phyloP scores from a whole-genome alignment of 2,888 invertebrate genomes.

The Heliothis peltigera region DNA sequence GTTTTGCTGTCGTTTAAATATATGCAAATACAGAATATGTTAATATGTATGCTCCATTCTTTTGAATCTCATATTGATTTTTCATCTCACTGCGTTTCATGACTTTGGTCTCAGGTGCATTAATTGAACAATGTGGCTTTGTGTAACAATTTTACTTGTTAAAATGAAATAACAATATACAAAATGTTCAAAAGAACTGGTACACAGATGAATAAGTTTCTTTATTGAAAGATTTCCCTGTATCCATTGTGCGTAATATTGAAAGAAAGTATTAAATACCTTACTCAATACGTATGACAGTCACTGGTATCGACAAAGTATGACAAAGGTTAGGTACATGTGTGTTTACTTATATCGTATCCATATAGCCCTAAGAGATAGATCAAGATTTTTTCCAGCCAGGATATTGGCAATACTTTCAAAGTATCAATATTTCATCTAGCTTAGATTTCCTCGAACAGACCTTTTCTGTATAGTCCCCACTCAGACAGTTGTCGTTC shows the following conservation, averaged over 20 bases:
- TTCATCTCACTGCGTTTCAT: neutral
- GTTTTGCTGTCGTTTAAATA: too few species aligned
- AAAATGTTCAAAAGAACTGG: neutral
- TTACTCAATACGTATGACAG: neutral
- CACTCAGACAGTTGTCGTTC: too few species aligned
- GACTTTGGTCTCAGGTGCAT: neutral
- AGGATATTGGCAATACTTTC: neutral
- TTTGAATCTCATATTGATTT: neutral
- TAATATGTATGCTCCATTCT: too few species aligned
- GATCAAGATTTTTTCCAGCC: neutral
- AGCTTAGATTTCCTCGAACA: too few species aligned
- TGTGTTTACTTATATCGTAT: neutral
- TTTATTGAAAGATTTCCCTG: constrained; percentile 1
- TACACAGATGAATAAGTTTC: constrained; percentile 1
- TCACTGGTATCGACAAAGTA: constrained; percentile 1
- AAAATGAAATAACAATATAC: neutral
- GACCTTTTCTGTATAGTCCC: too few species aligned
- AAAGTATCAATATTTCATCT: neutral
- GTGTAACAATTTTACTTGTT: neutral
- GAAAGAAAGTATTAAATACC: neutral
- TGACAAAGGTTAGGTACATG: constrained; percentile 11
- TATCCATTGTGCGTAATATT: neutral
- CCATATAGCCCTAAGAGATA: neutral
- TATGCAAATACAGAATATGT: too few species aligned
- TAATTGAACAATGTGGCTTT: neutral